Evolutionary conservation across 2,797 vertebrate species (phyloP).

Genomic region (Darevskia mixta): DNA sequence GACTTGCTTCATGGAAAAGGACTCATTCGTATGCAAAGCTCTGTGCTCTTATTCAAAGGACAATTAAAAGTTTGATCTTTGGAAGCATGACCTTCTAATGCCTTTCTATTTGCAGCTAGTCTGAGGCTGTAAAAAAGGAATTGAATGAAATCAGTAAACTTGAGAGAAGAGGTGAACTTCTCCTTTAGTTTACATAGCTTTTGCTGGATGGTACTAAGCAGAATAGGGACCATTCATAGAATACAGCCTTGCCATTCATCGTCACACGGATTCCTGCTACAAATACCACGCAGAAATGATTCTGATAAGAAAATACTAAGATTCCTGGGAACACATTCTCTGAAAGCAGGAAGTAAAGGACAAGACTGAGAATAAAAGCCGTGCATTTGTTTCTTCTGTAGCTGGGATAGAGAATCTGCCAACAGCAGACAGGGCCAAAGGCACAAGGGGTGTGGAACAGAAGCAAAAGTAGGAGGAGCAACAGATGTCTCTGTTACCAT

Average conservation of each 20-base stretch:
- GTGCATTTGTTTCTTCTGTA: neutral
- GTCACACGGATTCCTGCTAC: neutral
- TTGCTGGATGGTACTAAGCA: slow-evolving; percentile 26
- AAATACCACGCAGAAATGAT: neutral
- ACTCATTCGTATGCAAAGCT: slow-evolving; percentile 78
- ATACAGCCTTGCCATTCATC: neutral
- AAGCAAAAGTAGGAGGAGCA: too few species aligned
- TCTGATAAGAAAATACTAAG: neutral
- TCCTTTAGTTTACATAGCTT: neutral
- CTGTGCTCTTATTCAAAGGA: slow-evolving; percentile 70
- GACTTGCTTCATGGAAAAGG: slow-evolving; percentile 65
- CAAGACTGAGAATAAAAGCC: neutral
- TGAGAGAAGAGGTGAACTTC: neutral
- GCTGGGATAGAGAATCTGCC: too few species aligned
- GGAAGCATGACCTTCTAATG: slow-evolving; percentile 43
- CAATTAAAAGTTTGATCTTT: slow-evolving; percentile 73
- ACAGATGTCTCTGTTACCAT: too few species aligned
- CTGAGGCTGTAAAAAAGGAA: slow-evolving; percentile 21
- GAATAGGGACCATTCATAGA: neutral
- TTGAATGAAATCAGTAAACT: slow-evolving; percentile 58
- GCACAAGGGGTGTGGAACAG: too few species aligned
- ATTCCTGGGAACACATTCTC: neutral
- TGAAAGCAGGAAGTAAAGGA: neutral
- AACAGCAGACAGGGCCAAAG: too few species aligned
- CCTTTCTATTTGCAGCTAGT: slow-evolving; percentile 55